These are phyloP conservation scores for Drosophila phalerata DNA, from an alignment of 2,888 invertebrate species.

Conservation along the genomic window DNA sequence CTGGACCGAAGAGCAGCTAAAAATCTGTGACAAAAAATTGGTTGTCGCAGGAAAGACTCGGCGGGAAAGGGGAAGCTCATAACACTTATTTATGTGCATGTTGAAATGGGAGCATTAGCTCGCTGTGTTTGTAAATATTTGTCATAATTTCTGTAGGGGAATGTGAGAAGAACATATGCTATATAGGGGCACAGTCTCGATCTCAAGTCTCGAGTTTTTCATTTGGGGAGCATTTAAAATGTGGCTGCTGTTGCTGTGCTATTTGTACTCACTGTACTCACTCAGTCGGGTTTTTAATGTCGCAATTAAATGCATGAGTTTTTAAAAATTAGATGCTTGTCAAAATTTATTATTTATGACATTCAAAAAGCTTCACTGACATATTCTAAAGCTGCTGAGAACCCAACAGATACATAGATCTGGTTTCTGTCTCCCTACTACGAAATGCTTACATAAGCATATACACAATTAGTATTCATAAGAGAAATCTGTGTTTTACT, in stretches of 20 bases:
- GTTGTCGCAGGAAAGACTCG: neutral
- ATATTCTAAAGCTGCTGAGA: slow-evolving; percentile 11
- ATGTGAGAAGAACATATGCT: slow-evolving; percentile 45
- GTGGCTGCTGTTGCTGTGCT: slow-evolving; percentile 9
- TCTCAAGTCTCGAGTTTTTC: slow-evolving; percentile 19
- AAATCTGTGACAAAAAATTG: slow-evolving; percentile 73
- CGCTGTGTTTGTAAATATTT: slow-evolving; percentile 80
- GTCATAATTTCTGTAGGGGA: slow-evolving; percentile 72
- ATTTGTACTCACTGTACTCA: slow-evolving; percentile 54
- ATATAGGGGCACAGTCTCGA: slow-evolving; percentile 26
- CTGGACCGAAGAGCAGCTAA: slow-evolving; percentile 28
- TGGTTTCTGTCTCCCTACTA: slow-evolving; percentile 3
- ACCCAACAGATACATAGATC: slow-evolving; percentile 9
- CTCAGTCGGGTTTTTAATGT: slow-evolving; percentile 72
- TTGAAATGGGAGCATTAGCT: slow-evolving; percentile 83
- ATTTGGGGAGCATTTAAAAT: slow-evolving; percentile 35
- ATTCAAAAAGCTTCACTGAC: slow-evolving; percentile 52
- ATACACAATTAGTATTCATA: slow-evolving; percentile 5
- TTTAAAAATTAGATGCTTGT: slow-evolving; percentile 81
- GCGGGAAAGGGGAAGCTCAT: slow-evolving; percentile 53
- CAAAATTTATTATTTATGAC: slow-evolving; percentile 81
- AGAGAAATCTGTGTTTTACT: slow-evolving; percentile 53
- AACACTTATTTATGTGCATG: slow-evolving; percentile 82
- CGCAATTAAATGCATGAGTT: slow-evolving; percentile 81
- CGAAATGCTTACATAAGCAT: slow-evolving; percentile 9